Percentiles rank a stretch among this genome's conserved stretches.
Evolutionary conservation across 2,797 vertebrate genomes (phyloP).

Genomic region (Pseudomugil tenellus): DNA sequence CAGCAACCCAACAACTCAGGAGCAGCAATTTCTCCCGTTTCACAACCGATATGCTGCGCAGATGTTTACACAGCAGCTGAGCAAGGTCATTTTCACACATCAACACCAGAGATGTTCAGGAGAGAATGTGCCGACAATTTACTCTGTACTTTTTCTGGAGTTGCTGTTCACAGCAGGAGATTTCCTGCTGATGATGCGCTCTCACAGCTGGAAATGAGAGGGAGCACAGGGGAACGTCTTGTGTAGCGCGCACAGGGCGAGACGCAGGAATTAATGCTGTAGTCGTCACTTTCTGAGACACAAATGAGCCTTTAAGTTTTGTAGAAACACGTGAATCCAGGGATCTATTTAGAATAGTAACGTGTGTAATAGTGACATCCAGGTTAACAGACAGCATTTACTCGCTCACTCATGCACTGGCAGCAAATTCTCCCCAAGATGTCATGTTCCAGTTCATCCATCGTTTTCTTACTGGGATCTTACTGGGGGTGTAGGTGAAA

Average conservation of each 20-base stretch:
- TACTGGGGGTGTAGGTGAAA: neutral
- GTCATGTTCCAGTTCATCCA: neutral
- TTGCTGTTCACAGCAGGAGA: neutral
- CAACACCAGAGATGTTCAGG: neutral
- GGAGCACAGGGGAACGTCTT: neutral
- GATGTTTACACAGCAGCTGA: neutral
- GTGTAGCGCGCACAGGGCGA: neutral
- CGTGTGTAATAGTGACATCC: neutral
- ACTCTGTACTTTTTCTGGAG: neutral
- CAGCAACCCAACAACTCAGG: neutral
- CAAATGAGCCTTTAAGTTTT: neutral
- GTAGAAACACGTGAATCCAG: neutral
- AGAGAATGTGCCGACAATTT: neutral
- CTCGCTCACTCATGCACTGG: neutral
- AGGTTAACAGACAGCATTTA: neutral
- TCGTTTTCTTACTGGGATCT: neutral
- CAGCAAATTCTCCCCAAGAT: neutral
- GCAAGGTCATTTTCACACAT: neutral
- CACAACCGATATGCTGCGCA: neutral
- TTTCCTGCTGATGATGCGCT: neutral
- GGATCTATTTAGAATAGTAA: neutral
- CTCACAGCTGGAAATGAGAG: neutral
- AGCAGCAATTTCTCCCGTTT: neutral
- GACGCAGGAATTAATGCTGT: neutral
- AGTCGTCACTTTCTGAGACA: neutral